Base-by-base conservation (phyloP, 2,888 invertebrate species). In the Drosophila pegasa region DNA sequence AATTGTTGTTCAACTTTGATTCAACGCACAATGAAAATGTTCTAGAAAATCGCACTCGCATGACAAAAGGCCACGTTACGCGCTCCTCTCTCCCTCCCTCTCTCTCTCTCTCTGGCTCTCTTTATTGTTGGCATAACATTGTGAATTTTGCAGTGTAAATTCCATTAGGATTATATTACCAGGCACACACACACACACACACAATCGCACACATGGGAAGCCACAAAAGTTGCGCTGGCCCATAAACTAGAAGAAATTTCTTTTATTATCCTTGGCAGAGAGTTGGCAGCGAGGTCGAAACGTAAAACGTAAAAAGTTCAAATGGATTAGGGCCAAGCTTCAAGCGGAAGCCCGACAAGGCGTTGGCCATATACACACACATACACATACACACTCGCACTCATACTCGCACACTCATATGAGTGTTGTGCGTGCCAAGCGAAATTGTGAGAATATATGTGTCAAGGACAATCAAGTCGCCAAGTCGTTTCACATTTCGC, bases 111-210 rank as follows among this genome's bases (percentile, higher is more conserved):
- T n/a, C n/a, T n/a, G n/a, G n/a, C 70, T 41, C 61, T 35, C 16
- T 33, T 55, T 20, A 59, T 87, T 87, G 78, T 78, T 81, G 78
- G 41, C 69, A 51, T 41, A 59, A 59, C 47, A 61, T 69, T 69
- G 50, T 69, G 59, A 56, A 63, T 79, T 79, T 86, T 88, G 59
- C 75, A 88, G 81, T 77, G 81, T 82, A 88, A 87, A 89, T 87
- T 87, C 87, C 89, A 87, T 87, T 89, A 87, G 89, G 89, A 89
- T 87, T 88, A 88, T 79, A 81, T 87, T 87, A 89, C 87, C 64
- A 62, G 48, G 33, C 48, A 64, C 52, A 70, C 65, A 70, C 40
- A 59, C 51, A 50, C 43, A 48, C 60, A 51, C 45, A 33, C 33
- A 35, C 33, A 35, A 48, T 33, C 40, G 43, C 51, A 41, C 40